Evolutionary conservation across 2,888 invertebrate genomes (phyloP), one percentile per base, ranked within the genome.

Genomic region (Patella caerulea): DNA sequence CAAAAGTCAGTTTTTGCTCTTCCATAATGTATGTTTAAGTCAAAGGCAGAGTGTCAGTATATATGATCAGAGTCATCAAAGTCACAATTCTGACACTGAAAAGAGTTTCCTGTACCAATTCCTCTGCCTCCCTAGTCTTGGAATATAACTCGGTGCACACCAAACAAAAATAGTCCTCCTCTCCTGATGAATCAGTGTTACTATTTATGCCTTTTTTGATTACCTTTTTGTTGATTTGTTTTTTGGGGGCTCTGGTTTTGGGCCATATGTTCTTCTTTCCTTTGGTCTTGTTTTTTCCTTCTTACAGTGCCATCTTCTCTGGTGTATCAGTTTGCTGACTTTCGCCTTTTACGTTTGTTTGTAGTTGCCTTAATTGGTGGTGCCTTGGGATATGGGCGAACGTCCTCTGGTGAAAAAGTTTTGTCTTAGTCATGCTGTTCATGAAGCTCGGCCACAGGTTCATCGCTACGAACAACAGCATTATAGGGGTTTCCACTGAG

Each of bases 341-440:
- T 69, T 11, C 74, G 29, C 52, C 54, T 73, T 71, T 74, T 74
- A 71, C 77, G 54, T 74, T 45, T 53, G 15, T 45, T 56, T 77
- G 54, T 24, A 4, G 15, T 71, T 71, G 71, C 71, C 71, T 69
- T 74, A 54, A 59, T 74, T 45, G 74, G 74, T 65, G 74, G 71
- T 15, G 52, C 77, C 52, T 77, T 77, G 19, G 70, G 70, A 56
- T 71, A 65, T 17, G 77, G 77, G 34, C 74, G 53, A 54, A 78
- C 65, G 71, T 74, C 71, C 69, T 78, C 78, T 78, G 74, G 74
- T n/a, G 78, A 45, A 45, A 78, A 75, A 24, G 17, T 65, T 17
- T n/a, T 54, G 59, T 17, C 73, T 52, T 73, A 29, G 17, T 71
- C 71, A 71, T 71, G 71, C 71, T 71, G 71, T 45, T 71, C 71